Percentiles rank a stretch among this genome's conserved stretches.
phyloP scores from a whole-genome alignment of 2,113 vertebrate genomes.

The Oncorhynchus tshawytscha region DNA sequence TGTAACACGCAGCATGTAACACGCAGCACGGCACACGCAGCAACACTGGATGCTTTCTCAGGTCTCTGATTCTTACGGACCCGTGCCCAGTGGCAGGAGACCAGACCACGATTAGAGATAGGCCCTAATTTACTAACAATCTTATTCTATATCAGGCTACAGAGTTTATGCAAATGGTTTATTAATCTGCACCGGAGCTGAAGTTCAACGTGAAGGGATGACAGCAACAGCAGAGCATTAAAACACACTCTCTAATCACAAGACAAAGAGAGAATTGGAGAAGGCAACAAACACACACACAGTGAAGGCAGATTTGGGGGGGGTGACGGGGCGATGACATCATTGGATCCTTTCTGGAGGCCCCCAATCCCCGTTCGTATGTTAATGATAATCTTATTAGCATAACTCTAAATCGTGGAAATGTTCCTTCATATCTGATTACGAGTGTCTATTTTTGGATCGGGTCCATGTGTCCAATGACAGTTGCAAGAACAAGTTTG shows the following conservation, averaged over 20 bases:
- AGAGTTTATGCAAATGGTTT: neutral
- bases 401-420: conserved; percentile 60
- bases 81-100: too few relatives aligned
- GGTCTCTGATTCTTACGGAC: too few relatives aligned
- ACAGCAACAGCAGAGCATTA: neutral
- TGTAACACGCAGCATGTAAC: too few relatives aligned
- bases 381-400: conserved; percentile 61
- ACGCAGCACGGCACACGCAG: too few relatives aligned
- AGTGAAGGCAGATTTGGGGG: neutral
- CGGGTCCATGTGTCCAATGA: too few relatives aligned
- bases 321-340: neutral
- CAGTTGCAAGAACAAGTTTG: too few relatives aligned
- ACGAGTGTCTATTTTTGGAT: neutral
- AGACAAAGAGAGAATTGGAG: conserved; percentile 3
- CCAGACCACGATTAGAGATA: too few relatives aligned
- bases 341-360: neutral
- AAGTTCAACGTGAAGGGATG: conserved; percentile 4
- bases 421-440: conserved; percentile 41
- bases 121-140: neutral
- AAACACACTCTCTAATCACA: neutral
- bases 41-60: too few relatives aligned
- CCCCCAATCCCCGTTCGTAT: conserved; percentile 26
- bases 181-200: neutral
- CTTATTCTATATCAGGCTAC: neutral
- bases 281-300: conserved; percentile 13